Percentiles rank a stretch among this genome's conserved stretches.
Evolutionary conservation across 2,797 vertebrate genomes (phyloP).

Genomic region (Mormyrus hasselquistii): DNA sequence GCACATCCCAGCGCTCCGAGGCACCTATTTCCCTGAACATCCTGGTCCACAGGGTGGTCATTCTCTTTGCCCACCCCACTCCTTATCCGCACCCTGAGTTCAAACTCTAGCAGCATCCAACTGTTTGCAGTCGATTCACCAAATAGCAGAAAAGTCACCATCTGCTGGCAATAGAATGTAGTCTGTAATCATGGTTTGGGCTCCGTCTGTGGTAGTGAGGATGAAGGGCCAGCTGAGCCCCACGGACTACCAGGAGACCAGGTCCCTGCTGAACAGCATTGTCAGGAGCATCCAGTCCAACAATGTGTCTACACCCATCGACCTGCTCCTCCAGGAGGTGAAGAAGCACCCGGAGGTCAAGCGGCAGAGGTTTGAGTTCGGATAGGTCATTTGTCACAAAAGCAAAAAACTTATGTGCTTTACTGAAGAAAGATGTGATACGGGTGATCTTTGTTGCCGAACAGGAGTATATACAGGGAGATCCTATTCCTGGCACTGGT

Average conservation of each 20-base stretch:
- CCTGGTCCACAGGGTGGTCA: not conserved
- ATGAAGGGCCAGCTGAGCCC: conserved; percentile 68
- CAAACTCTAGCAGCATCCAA: not conserved
- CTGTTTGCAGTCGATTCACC: not conserved
- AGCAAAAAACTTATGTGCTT: not conserved
- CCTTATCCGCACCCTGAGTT: not conserved
- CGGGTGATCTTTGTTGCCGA: not conserved
- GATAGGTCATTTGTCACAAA: not conserved
- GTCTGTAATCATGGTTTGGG: not conserved
- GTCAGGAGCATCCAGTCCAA: conserved; percentile 87
- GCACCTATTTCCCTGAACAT: not conserved
- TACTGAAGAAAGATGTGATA: not conserved
- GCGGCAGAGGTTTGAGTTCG: conserved; percentile 74
- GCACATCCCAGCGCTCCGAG: not conserved
- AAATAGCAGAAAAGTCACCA: not conserved
- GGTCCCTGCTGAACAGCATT: conserved; percentile 76
- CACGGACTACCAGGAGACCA: conserved; percentile 75
- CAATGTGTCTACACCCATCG: conserved; percentile 81
- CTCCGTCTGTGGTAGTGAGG: conserved; percentile 56
- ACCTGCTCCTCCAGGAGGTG: conserved; percentile 68
- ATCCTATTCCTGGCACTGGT: conserved; percentile 88
- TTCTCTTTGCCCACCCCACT: not conserved
- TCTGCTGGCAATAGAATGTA: not conserved
- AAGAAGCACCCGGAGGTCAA: conserved; percentile 64
- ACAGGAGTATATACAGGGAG: conserved; percentile 89